phyloP scores from a whole-genome alignment of 2,888 invertebrate species.

The Campoplex nolae region DNA sequence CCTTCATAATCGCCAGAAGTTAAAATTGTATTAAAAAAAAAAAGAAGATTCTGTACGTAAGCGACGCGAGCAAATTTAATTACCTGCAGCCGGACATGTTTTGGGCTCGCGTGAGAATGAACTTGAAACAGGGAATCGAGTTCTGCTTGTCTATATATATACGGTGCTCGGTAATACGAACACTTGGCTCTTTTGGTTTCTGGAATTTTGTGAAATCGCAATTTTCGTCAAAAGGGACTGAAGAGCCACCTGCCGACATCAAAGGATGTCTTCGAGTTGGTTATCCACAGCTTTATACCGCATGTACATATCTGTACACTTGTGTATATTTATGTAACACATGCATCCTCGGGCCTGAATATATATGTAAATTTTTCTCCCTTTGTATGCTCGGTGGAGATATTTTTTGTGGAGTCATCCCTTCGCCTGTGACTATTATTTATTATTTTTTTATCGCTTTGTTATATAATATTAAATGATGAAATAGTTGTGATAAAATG shows the following conservation, averaged over 20 bases:
- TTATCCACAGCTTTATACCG: neutral
- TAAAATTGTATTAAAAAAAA: neutral
- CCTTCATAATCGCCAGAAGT: neutral
- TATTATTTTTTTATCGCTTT: neutral
- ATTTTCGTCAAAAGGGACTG: conserved; percentile 77
- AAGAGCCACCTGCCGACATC: conserved; percentile 76
- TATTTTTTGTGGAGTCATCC: neutral
- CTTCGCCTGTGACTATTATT: neutral
- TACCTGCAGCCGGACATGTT: neutral
- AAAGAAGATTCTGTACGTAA: neutral
- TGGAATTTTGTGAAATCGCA: conserved; percentile 76
- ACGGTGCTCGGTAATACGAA: conserved; percentile 13
- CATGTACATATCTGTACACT: neutral
- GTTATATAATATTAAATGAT: neutral
- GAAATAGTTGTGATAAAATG: neutral
- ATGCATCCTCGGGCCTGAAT: neutral
- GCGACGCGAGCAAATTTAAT: neutral
- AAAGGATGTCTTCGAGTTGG: conserved; percentile 72
- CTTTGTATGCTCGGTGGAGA: neutral
- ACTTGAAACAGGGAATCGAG: conserved; percentile 6
- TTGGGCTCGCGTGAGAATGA: conserved; percentile 11
- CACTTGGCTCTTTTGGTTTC: conserved; percentile 61
- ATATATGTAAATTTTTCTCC: neutral
- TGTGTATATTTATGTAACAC: neutral
- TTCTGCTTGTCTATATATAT: conserved; percentile 13